These are phyloP conservation scores for Plutella xylostella DNA, from an alignment of 2,888 invertebrate genomes.

Conservation along the genomic window DNA sequence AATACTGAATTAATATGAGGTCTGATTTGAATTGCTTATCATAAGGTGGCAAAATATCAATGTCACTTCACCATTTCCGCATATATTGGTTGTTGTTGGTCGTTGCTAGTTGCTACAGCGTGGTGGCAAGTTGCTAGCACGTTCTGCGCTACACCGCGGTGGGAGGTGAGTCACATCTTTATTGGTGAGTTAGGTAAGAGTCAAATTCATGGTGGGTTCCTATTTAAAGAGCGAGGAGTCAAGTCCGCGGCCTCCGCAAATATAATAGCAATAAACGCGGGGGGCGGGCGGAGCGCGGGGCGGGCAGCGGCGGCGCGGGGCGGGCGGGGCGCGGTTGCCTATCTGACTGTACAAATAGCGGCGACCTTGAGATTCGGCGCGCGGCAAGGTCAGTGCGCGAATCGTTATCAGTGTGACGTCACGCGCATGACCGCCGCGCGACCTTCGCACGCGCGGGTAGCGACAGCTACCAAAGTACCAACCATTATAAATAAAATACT, in stretches of 20 bases:
- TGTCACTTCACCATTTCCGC: no score
- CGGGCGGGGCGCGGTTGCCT: conserved; percentile 29
- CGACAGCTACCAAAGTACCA: conserved; percentile 53
- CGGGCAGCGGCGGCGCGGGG: conserved; percentile 23
- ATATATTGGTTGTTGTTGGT: no score
- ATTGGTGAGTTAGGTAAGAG: no score
- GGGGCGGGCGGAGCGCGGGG: conserved; percentile 51
- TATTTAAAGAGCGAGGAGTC: conserved; percentile 23
- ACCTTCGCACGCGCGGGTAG: conserved; percentile 53
- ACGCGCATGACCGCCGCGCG: conserved; percentile 54
- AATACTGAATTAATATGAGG: no score
- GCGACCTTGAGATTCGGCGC: conserved; percentile 66
- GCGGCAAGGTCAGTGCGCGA: conserved; percentile 67
- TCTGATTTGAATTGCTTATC: no score
- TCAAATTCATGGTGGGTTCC: no score
- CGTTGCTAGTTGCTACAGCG: no score
- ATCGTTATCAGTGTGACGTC: conserved; percentile 68
- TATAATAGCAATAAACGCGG: conserved; percentile 47
- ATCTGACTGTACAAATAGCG: conserved; percentile 65
- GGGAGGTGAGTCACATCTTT: no score
- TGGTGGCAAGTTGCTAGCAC: no score
- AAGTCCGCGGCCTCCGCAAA: conserved; percentile 24
- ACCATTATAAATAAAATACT: not conserved
- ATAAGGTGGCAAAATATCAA: no score
- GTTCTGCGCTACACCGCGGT: no score